A percentile compares a stretch with the other conserved stretches of the same genome.
These are phyloP conservation scores for Eospalax fontanierii DNA, from an alignment of 2,797 vertebrate species.

Conservation along the genomic window DNA sequence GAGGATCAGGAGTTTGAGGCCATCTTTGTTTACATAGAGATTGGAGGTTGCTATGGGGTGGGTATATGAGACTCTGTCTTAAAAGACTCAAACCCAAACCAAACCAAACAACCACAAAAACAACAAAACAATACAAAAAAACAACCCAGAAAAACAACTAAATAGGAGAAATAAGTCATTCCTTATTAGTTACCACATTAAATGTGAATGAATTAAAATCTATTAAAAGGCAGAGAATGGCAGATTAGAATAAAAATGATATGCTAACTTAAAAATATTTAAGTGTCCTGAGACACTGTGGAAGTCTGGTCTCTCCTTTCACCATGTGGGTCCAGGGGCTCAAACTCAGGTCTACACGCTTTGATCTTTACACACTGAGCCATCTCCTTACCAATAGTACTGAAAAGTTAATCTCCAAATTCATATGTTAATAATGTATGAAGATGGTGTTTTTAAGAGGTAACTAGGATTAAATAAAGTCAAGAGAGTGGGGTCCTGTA, in stretches of 20 bases:
- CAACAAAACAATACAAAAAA: not conserved
- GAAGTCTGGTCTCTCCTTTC: no score
- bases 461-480: not conserved
- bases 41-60: not conserved
- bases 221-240: constrained; percentile 50
- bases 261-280: not conserved
- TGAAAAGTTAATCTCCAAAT: not conserved
- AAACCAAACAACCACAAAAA: not conserved
- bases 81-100: not conserved
- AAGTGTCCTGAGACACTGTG: no score
- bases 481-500: not conserved
- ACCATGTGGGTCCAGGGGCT: not conserved
- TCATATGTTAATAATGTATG: not conserved
- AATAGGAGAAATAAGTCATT: not conserved
- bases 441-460: not conserved
- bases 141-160: not conserved
- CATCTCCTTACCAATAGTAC: not conserved
- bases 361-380: no score
- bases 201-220: constrained; percentile 43
- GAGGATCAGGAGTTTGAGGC: not conserved
- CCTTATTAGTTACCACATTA: constrained; percentile 9
- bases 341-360: not conserved
- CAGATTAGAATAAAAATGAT: constrained; percentile 11
- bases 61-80: not conserved
- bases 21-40: not conserved